Percentiles rank a stretch among this genome's conserved stretches.
Evolutionary conservation across 2,797 vertebrate species (phyloP).

Genomic region (Hylomyscus alleni): DNA sequence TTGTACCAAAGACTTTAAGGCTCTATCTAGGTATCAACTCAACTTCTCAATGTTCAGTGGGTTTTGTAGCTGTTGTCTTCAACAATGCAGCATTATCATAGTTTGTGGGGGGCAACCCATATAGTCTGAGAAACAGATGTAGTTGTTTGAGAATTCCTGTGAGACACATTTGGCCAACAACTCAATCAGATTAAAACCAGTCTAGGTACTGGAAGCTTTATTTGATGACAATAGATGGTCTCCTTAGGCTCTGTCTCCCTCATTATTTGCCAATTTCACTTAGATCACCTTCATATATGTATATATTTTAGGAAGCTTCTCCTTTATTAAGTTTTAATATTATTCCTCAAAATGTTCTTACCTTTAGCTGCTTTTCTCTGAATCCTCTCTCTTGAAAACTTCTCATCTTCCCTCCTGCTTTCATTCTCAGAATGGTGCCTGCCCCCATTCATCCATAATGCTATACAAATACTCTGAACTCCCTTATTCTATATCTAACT

Average conservation of each 20-base stretch:
- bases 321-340: not conserved
- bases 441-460: not conserved
- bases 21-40: not conserved
- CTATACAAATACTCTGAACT: not conserved
- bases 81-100: not conserved
- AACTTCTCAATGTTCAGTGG: not conserved
- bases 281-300: no score
- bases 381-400: not conserved
- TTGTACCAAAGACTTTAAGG: not conserved
- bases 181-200: not conserved
- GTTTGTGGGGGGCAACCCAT: not conserved
- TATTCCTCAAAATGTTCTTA: not conserved
- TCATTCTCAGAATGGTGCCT: not conserved
- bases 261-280: not conserved
- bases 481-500: not conserved
- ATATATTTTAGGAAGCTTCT: no score
- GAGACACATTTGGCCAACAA: not conserved
- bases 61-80: not conserved
- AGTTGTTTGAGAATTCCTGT: not conserved
- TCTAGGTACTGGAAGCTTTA: not conserved
- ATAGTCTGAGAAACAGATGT: not conserved
- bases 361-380: not conserved
- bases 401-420: not conserved
- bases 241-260: not conserved
- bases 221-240: not conserved